Percentiles rank a stretch among this genome's conserved stretches.
phyloP scores from a whole-genome alignment of 2,888 invertebrate genomes.

The Rhagophthalmus giganteus region DNA sequence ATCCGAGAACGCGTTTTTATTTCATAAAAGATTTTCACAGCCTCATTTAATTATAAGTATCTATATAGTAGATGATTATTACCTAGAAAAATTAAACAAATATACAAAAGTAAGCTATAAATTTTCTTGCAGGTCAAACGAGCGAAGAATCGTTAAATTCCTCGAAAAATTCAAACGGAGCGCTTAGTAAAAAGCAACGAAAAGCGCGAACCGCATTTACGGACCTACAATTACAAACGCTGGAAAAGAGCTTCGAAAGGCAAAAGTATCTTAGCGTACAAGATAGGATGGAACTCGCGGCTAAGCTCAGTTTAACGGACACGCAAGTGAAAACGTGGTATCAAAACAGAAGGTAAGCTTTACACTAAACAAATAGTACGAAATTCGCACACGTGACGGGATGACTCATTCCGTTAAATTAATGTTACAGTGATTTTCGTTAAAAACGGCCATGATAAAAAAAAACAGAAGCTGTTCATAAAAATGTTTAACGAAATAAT shows the following conservation, averaged over 20 bases:
- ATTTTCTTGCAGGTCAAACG: conserved; percentile 73
- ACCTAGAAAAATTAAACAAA: no score
- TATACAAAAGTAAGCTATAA: no score
- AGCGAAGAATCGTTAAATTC: conserved; percentile 78
- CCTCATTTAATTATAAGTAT: no score
- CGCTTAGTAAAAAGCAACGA: conserved; percentile 87
- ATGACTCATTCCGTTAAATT: background rate
- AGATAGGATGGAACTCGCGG: conserved; percentile 97
- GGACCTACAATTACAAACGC: conserved; percentile 93
- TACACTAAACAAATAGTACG: conserved; percentile 2
- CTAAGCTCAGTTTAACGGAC: conserved; percentile 93
- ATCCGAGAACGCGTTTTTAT: no score
- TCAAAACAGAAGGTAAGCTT: conserved; percentile 90
- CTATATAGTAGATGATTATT: no score
- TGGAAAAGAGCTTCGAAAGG: conserved; percentile 95
- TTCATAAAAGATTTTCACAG: no score
- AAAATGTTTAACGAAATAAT: background rate
- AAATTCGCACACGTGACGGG: no score
- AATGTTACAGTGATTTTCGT: background rate
- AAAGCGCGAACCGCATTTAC: conserved; percentile 98
- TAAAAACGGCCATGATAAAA: background rate
- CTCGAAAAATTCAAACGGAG: conserved; percentile 57
- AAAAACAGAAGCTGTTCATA: background rate
- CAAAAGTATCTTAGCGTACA: conserved; percentile 97
- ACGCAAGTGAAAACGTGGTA: conserved; percentile 99